phyloP scores from a whole-genome alignment of 2,797 vertebrate genomes.

The Aratinga solstitialis region DNA sequence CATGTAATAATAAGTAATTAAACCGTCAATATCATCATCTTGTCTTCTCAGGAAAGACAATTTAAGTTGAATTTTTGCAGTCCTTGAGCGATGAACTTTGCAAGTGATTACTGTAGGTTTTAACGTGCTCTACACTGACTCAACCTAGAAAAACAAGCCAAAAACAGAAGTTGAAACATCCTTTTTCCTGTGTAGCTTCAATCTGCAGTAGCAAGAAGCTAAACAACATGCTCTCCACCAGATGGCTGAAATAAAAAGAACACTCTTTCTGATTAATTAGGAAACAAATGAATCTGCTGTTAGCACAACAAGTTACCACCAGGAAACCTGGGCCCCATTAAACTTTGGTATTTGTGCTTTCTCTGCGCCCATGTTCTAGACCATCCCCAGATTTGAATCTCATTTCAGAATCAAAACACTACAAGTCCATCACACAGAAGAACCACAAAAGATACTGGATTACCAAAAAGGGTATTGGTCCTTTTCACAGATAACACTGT shows the following conservation, averaged over 20 bases:
- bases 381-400: not conserved
- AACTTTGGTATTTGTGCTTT: conserved; percentile 23
- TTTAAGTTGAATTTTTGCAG: not conserved
- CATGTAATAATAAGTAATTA: conserved; percentile 22
- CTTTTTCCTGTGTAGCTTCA: conserved; percentile 66
- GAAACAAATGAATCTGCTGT: conserved; percentile 75
- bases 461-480: not conserved
- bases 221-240: conserved; percentile 73
- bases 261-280: conserved; percentile 74
- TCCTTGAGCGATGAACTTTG: conserved; percentile 22
- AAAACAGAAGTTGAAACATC: conserved; percentile 71
- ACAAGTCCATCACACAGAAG: not conserved
- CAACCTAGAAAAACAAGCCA: conserved; percentile 63
- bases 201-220: conserved; percentile 68
- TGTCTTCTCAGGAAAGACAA: not conserved
- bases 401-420: not conserved
- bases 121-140: conserved; percentile 30
- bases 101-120: conserved; percentile 17
- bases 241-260: conserved; percentile 77
- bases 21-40: not conserved
- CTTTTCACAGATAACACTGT: not conserved
- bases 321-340: conserved; percentile 45
- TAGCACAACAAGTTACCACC: conserved; percentile 72
- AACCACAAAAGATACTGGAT: not conserved
- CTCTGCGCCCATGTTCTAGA: not conserved